Percentiles rank a stretch among this genome's conserved stretches.
phyloP scores from a whole-genome alignment of 1,140 invertebrate species.

The Drosophila ficusphila region DNA sequence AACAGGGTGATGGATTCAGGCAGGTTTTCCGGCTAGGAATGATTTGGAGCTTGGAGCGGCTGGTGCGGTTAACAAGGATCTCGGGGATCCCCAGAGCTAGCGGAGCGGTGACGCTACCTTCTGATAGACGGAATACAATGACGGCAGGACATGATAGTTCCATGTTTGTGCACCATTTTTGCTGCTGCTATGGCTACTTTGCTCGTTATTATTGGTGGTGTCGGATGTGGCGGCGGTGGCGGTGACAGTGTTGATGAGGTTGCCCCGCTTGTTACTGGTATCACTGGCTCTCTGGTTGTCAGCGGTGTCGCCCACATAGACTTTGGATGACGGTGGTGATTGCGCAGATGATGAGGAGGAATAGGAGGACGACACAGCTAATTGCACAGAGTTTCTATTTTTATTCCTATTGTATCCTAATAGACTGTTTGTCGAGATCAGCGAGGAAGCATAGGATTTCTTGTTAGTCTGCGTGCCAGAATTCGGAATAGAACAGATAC shows the following conservation, averaged over 20 bases:
- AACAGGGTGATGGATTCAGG: background rate
- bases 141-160: constrained; percentile 93
- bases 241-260: constrained; percentile 75
- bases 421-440: constrained; percentile 83
- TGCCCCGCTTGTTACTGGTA: constrained; percentile 44
- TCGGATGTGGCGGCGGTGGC: constrained; percentile 59
- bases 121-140: constrained; percentile 92
- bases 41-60: constrained; percentile 8
- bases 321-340: constrained; percentile 72
- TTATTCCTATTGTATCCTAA: constrained; percentile 82
- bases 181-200: constrained; percentile 60
- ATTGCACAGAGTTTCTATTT: constrained; percentile 77
- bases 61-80: constrained; percentile 4
- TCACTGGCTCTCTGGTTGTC: constrained; percentile 41
- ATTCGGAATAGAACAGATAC: constrained; percentile 64
- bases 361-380: constrained; percentile 58
- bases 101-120: constrained; percentile 87
- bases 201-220: constrained; percentile 59
- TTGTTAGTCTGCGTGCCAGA: constrained; percentile 79
- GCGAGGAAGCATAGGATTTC: constrained; percentile 83
- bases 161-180: constrained; percentile 87
- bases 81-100: constrained; percentile 1
- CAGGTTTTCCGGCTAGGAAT: constrained; percentile 2
- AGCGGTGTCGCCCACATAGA: constrained; percentile 80
- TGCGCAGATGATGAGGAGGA: constrained; percentile 63